Conservation (phyloP, 2,888 invertebrate species). For the Thysanoteuthis rhombus region DNA sequence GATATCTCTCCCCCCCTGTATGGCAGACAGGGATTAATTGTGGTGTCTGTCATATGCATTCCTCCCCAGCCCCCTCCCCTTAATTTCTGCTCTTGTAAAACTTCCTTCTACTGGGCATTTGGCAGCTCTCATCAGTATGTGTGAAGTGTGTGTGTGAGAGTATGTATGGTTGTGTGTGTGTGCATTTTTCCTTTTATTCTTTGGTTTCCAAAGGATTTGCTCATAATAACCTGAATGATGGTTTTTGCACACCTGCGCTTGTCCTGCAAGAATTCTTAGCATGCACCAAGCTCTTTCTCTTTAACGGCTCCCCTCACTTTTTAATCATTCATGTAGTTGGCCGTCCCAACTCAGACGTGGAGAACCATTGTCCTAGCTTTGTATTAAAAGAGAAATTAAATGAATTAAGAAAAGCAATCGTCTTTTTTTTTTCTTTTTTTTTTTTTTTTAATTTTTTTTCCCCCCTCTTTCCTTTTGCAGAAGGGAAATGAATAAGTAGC, state of each 20-base stretch:
- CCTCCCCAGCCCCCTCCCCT: background rate
- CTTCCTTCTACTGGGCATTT: background rate
- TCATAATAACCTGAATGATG: background rate
- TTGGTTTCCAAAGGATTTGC: background rate
- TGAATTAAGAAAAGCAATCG: background rate
- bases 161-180: background rate
- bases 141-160: background rate
- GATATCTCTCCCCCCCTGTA: background rate
- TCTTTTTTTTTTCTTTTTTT: background rate
- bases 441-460: too few relatives aligned
- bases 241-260: background rate
- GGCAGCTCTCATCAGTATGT: conserved; percentile 12
- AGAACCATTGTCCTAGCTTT: background rate
- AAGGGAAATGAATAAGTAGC: too few relatives aligned
- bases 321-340: background rate
- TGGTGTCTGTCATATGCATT: background rate
- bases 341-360: background rate
- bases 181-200: background rate
- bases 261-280: background rate
- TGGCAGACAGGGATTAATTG: background rate
- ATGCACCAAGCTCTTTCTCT: background rate
- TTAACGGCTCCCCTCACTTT: background rate
- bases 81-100: background rate
- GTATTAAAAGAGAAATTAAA: background rate
- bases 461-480: too few relatives aligned